Conservation (phyloP, 2,888 invertebrate genomes). For the Blastobasis lacticolella region DNA sequence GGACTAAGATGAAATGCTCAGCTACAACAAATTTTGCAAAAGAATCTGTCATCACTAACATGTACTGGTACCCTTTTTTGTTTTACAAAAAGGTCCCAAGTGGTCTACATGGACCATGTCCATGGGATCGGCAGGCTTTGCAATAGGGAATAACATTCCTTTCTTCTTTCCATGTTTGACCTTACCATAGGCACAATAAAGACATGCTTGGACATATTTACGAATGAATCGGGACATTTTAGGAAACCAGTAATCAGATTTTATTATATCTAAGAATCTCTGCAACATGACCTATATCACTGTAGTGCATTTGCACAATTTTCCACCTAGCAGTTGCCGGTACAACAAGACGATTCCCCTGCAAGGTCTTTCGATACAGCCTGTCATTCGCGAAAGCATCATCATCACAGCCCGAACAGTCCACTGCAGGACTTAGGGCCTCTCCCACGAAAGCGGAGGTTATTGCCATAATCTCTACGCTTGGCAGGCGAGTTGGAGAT, state of each 20-base stretch:
- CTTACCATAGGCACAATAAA: constrained; percentile 28
- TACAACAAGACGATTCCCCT: constrained; percentile 23
- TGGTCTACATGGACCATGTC: constrained; percentile 18
- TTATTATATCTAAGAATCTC: constrained; percentile 19
- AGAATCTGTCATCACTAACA: constrained; percentile 13
- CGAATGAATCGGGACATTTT: constrained; percentile 20
- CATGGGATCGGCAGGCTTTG: constrained; percentile 15
- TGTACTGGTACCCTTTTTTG: constrained; percentile 16
- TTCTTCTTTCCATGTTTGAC: constrained; percentile 13
- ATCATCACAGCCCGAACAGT: too few relatives aligned
- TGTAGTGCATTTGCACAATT: constrained; percentile 25
- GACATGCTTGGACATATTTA: constrained; percentile 22
- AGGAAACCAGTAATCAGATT: constrained; percentile 26
- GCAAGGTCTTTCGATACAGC: constrained; percentile 17
- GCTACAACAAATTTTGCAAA: background rate
- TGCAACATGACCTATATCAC: constrained; percentile 27
- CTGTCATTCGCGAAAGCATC: constrained; percentile 9
- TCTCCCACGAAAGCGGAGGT: too few relatives aligned
- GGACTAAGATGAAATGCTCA: too few relatives aligned
- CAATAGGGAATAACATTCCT: constrained; percentile 17
- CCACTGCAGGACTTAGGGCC: too few relatives aligned
- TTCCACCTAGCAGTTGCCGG: constrained; percentile 23
- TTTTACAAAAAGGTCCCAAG: constrained; percentile 17
- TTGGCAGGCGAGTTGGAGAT: too few relatives aligned
- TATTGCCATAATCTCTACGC: too few relatives aligned